Base-by-base conservation (phyloP, 2,113 vertebrate genomes). In the Dicerorhinus sumatrensis region DNA sequence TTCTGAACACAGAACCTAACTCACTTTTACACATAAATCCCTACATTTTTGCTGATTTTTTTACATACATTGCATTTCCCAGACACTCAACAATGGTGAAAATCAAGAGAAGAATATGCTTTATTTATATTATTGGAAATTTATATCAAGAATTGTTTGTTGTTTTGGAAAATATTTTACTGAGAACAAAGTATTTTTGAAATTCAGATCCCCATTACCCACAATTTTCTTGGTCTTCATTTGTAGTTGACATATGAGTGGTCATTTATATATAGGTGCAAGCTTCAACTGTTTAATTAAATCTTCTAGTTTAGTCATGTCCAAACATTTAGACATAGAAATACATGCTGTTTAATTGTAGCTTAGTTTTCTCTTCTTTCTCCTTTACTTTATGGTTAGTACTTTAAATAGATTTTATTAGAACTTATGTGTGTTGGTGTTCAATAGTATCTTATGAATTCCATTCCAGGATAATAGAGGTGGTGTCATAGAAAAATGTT, bases 51-150 rank as follows among this genome's bases (percentile, higher is more conserved):
- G n/a, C 9, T 58, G 2, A 54, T 67, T 91, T 77, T 77, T 58
- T 79, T 12, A 51, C 51, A 10, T n/a, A 39, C 16, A 11, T 23
- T 76, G 17, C 56, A 91, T 42, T 91, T 77, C 20, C 9, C 0
- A 63, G 12, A 73, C 29, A 25, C 18, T 62, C 33, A 63, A 90
- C 5, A 87, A 58, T 33, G 54, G 2, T 95, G 27, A 77, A 77
- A 86, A 63, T 83, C 20, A 91, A 85, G 46, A 31, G 10, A 58
- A 75, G 17, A 51, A 20, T 72, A 54, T 72, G 20, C 1, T 76
- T 96, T 81, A 93, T n/a, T 92, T 83, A 67, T 69, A 67, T n/a
- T 51, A 92, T 89, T 16, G 9, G 7, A 83, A 90, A 36, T 36
- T 51, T 58, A 51, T 25, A 60, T 5, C 5, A 63, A 86, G 5